phyloP scores from a whole-genome alignment of 23 tunicate genomes.

The Styela plicata region DNA sequence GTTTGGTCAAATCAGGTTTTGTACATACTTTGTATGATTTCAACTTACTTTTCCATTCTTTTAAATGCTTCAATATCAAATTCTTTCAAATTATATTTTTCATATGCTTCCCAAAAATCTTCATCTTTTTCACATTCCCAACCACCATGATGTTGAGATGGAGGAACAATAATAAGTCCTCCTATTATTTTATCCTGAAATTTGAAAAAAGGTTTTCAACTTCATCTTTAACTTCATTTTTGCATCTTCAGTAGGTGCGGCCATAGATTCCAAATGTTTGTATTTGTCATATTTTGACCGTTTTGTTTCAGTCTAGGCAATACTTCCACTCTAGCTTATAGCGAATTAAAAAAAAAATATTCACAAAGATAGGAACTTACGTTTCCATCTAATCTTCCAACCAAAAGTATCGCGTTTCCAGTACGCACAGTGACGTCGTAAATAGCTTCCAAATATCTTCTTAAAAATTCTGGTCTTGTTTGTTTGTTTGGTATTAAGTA shows the following conservation, averaged over 20 bases:
- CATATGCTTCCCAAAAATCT: slow-evolving; percentile 78
- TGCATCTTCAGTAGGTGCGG: too few relatives aligned
- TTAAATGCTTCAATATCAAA: slow-evolving; percentile 42
- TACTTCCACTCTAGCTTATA: too few relatives aligned
- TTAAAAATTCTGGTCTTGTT: slow-evolving; percentile 66
- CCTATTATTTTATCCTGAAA: slow-evolving; percentile 41
- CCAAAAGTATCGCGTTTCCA: slow-evolving; percentile 53
- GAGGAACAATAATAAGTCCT: slow-evolving; percentile 80
- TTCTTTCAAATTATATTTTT: slow-evolving; percentile 48
- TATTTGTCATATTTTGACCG: too few relatives aligned
- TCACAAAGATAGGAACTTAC: not conserved
- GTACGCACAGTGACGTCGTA: slow-evolving; percentile 76
- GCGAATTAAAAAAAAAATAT: too few relatives aligned
- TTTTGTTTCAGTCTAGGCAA: too few relatives aligned
- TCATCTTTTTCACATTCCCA: slow-evolving; percentile 63
- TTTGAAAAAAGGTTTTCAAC: too few relatives aligned
- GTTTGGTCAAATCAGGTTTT: not conserved
- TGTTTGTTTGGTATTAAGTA: slow-evolving; percentile 72
- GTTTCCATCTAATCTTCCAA: not conserved
- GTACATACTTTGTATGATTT: not conserved
- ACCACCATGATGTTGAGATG: slow-evolving; percentile 63
- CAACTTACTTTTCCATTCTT: slow-evolving; percentile 11
- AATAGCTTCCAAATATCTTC: slow-evolving; percentile 78
- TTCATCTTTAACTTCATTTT: too few relatives aligned
- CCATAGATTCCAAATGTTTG: too few relatives aligned